phyloP scores from a whole-genome alignment of 23 tunicate genomes.

The Halocynthia aurantium region DNA sequence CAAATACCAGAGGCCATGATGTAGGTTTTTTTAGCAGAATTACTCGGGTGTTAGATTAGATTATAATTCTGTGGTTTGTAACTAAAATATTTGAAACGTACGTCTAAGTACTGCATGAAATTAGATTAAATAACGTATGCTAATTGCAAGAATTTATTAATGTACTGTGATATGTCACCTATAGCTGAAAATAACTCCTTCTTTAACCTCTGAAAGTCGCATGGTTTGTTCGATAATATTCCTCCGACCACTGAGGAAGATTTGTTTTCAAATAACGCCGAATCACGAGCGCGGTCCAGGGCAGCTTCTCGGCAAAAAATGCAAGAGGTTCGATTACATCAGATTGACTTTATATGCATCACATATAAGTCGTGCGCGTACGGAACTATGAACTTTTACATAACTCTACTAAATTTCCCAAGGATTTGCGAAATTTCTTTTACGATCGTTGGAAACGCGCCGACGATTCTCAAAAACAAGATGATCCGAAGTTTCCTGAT shows the following conservation, averaged over 20 bases:
- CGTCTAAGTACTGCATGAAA: no score
- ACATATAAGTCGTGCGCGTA: no score
- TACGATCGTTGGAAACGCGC: constrained; percentile 89
- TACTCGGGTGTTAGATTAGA: no score
- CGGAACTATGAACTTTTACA: no score
- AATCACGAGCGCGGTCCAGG: constrained; percentile 55
- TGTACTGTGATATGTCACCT: no score
- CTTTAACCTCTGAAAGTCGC: neutral
- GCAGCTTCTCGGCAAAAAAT: constrained; percentile 70
- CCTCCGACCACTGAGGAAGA: neutral
- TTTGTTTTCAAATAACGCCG: neutral
- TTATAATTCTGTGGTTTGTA: no score
- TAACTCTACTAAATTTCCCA: neutral
- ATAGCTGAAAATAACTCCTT: neutral
- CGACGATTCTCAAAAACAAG: constrained; percentile 50
- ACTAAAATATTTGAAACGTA: no score
- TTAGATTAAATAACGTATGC: no score
- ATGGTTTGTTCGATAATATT: no score
- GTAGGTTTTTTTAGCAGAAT: no score
- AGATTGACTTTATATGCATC: neutral
- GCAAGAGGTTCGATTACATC: constrained; percentile 48
- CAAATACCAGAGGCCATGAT: no score
- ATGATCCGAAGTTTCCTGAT: neutral
- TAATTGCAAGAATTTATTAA: no score
- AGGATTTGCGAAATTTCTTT: constrained; percentile 77